Evolutionary conservation across 2,888 invertebrate species (phyloP).

Genomic region (Mythimna impura): DNA sequence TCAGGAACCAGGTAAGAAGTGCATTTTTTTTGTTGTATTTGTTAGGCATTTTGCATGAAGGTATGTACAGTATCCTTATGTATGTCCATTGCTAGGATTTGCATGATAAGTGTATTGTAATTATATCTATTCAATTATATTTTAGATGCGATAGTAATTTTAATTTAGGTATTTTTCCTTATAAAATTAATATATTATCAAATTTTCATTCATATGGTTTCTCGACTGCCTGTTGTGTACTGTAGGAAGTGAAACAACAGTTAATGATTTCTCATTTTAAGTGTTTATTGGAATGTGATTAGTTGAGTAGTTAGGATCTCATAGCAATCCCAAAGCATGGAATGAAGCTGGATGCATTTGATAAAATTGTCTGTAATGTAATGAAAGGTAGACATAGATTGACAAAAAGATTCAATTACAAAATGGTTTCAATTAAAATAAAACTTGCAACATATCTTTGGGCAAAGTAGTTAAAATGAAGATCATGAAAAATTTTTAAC

Average conservation of each 20-base stretch:
- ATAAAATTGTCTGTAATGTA: not conserved
- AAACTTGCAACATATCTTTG: not conserved
- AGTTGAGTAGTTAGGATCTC: not conserved
- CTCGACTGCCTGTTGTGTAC: not conserved
- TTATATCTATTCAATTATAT: not conserved
- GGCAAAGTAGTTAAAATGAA: not conserved
- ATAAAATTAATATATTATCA: not conserved
- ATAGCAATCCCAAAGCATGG: not conserved
- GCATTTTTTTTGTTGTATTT: conserved; percentile 30
- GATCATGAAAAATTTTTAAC: not conserved
- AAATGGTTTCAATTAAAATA: not conserved
- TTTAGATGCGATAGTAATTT: not conserved
- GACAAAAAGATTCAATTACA: not conserved
- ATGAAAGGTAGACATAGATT: not conserved
- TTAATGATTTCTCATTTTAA: not conserved
- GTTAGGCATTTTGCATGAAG: conserved; percentile 11
- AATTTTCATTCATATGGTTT: not conserved
- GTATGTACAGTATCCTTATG: not conserved
- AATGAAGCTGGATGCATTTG: conserved; percentile 1
- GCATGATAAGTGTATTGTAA: conserved; percentile 3
- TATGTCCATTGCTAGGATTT: conserved; percentile 2
- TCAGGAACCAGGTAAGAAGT: conserved; percentile 86
- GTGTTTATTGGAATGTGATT: not conserved
- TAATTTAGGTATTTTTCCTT: not conserved
- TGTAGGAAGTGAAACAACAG: not conserved